These are phyloP conservation scores for Edolisoma coerulescens DNA, from an alignment of 2,113 vertebrate species.

Conservation along the genomic window DNA sequence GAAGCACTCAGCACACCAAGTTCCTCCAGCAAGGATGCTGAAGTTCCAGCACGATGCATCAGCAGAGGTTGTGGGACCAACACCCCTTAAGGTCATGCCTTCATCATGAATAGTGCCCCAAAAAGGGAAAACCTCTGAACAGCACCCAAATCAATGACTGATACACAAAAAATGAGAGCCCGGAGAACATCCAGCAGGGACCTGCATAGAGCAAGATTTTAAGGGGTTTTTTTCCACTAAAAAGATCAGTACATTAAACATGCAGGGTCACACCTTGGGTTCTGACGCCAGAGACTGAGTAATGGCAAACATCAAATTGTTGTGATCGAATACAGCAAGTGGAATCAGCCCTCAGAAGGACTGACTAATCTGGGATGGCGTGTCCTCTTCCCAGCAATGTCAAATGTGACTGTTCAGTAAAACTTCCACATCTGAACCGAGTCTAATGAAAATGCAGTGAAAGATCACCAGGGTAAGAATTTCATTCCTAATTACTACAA, in stretches of 20 bases:
- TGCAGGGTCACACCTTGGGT: constrained; percentile 4
- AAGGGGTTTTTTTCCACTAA: not conserved
- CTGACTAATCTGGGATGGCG: not conserved
- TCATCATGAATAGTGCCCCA: not conserved
- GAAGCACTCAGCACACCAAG: not conserved
- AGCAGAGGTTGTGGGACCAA: not conserved
- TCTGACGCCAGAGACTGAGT: constrained; percentile 7
- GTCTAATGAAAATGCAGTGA: not conserved
- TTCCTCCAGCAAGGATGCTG: not conserved
- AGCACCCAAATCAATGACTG: not conserved
- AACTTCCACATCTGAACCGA: not conserved
- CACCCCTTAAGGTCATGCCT: not conserved
- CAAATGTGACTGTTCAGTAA: not conserved
- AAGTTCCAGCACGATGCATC: not conserved
- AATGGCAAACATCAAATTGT: not conserved
- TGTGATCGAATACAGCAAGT: not conserved
- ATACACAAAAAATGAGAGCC: not conserved
- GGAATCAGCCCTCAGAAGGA: not conserved
- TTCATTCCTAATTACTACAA: not conserved
- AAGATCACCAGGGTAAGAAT: not conserved
- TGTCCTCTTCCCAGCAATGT: not conserved
- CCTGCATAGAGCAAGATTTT: not conserved
- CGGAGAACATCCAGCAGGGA: not conserved
- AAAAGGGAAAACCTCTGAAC: not conserved
- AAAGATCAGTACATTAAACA: not conserved